Evolutionary conservation across 53 echinoderm and acorn worm genomes (phyloP), one percentile per base, ranked within the genome.

Genomic region (Mesocentrotus franciscanus): DNA sequence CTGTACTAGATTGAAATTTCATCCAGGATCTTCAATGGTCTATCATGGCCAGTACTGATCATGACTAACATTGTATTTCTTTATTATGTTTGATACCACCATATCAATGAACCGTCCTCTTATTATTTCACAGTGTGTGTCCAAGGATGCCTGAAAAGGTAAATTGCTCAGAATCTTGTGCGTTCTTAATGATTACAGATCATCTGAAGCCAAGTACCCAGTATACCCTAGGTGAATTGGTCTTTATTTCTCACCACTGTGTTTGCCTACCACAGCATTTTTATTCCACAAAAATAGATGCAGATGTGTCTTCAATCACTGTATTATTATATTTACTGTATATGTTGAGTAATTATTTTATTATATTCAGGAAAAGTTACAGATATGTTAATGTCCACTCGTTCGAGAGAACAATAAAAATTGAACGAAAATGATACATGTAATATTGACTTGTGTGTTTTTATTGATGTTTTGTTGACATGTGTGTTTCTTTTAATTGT

Each of bases 381-480:
- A 10, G 58, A 57, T 24, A 57, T n/a, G n/a, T n/a, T n/a, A n/a
- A 1, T 58, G 87, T 87, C 10, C n/a, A n/a, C 17, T 58, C 26
- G 58, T 87, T 57, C 59, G 4, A 87, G 58, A 87, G 58, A 87
- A 58, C 9, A 87, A 87, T 87, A 87, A 87, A 87, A 58, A 78
- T 26, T 84, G 84, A 55, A 84, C 17, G n/a, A 10, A 87, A 24
- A n/a, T 39, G 8, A 61, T 61, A 61, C 16, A 64, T 64, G 64
- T 64, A 64, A 20, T 64, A 64, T 64, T 64, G 18, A 64, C 64
- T 64, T 18, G 20, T 64, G 5, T 64, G 64, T 64, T 64, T 4
- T 64, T 64, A 64, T 64, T 7, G 18, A 14, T 64, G 64, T 13
- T 64, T 15, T 64, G 49, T 49, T 49, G 49, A 49, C 49, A 49